Base-by-base conservation (phyloP, 92 coral and sea anemone genomes). In the Parazoanthus atlanticus region DNA sequence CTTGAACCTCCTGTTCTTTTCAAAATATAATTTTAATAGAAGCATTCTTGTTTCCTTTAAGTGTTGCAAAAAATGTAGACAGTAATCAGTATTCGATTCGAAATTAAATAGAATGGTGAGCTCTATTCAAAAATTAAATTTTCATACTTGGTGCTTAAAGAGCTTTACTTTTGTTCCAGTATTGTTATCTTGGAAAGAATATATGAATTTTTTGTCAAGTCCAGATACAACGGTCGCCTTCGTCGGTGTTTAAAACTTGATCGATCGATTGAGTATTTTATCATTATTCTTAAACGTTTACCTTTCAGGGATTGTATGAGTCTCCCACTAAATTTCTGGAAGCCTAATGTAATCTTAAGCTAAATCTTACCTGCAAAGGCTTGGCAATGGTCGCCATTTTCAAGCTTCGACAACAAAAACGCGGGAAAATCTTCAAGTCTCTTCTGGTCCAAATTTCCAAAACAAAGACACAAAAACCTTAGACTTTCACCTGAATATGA, bases 351-450 rank as follows among this genome's bases (percentile, higher is more conserved):
- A 61, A 61, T 61, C 28, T 25, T 28, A 4, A 61, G 28, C 69
- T 61, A 36, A 30, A 31, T 12, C 76, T 72, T 76, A 86, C 89
- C 89, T 86, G 89, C 29, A 86, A 81, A 76, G 89, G 89, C 12
- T 66, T 46, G 70, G 88, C 58, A 21, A n/a, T 34, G 54, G 84
- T 76, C 85, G 89, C 89, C 89, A 86, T 86, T 52, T 76, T 86
- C 61, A 47, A 36, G 49, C 52, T 41, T 73, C 21, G 43, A 73
- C 15, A 73, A 38, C 77, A 33, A 78, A 78, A 78, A 43, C 29
- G 82, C 82, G 82, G 82, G 82, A 78, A 78, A 78, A 43, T 43
- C 34, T 78, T 78, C 33, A 43, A 15, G 82, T 26, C 23, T 28
- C 23, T 43, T 47, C 36, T 43, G 12, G 19, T 26, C 34, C 66